Evolutionary conservation across 1,140 invertebrate genomes (phyloP), one percentile per base, ranked within the genome.

Genomic region (Aphelinus atriplicis): DNA sequence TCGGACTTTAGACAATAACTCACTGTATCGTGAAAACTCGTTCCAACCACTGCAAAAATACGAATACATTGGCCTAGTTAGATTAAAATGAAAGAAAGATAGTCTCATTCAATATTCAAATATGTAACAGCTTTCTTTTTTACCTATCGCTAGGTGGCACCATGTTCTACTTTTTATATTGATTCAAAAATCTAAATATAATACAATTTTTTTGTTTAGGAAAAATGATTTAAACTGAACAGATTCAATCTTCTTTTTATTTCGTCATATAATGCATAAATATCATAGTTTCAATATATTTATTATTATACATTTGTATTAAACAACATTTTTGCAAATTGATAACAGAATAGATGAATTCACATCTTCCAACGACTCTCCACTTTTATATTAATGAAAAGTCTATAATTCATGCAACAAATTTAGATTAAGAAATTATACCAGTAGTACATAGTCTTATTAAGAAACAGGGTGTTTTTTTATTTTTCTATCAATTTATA

Each of bases 201-300:
- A 26, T 26, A 26, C 26, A 26, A 26, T 26, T 26, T 26, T 26
- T 26, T 26, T 26, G 46, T 46, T 64, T 64, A 10, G 0, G 7
- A 65, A 45, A 66, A 66, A 66, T 42, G 2, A 7, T 56, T 56
- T 4, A 56, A 56, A 67, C 5, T 67, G 43, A 26, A 55, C 26
- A 66, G 64, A 66, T 26, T 67, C 48, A 42, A n/a, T 56, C 9
- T 67, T 63, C 45, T 63, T 67, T 67, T 56, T 56, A 56, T 71
- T 71, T 48, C n/a, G 3, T 66, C 10, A 58, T 73, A n/a, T 50
- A 58, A 66, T 58, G 50, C 63, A 73, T 58, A 66, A 64, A 73
- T 51, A 73, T 57, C 58, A 58, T 60, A 68, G 9, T 72, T 71
- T n/a, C 55, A 47, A 10, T 48, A 64, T 47, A 56, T 63, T 45